These are phyloP conservation scores for Leuciscus idus DNA, from an alignment of 2,113 vertebrate species.

Conservation along the genomic window DNA sequence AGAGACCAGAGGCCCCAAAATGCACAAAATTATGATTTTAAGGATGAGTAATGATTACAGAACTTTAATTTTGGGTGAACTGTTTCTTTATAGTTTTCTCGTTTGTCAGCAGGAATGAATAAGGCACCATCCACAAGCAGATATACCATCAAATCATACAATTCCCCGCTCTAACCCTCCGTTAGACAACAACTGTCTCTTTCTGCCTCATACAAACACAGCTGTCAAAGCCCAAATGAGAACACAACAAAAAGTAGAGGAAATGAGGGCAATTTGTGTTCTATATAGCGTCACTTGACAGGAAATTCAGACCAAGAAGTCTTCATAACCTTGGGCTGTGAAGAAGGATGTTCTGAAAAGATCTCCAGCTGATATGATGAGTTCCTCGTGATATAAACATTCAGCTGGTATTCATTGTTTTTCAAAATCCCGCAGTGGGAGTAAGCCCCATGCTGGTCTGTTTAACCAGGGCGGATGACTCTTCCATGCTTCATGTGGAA, in stretches of 20 bases:
- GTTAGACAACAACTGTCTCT: not conserved
- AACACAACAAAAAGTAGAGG: not conserved
- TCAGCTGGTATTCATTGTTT: slow-evolving; percentile 9
- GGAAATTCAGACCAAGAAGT: slow-evolving; percentile 1
- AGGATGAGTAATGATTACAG: not conserved
- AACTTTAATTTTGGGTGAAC: not conserved
- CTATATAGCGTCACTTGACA: not conserved
- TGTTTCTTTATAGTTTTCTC: not conserved
- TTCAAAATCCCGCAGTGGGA: not conserved
- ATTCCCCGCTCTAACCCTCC: slow-evolving; percentile 13
- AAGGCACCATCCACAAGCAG: not conserved
- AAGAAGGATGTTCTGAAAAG: slow-evolving; percentile 23
- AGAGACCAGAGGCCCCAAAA: not conserved
- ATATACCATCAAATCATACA: not conserved
- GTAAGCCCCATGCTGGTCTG: slow-evolving; percentile 17
- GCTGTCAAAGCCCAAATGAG: slow-evolving; percentile 27
- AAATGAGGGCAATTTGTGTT: slow-evolving; percentile 28
- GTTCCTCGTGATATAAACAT: slow-evolving; percentile 2
- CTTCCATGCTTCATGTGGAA: not conserved
- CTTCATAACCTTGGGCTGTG: not conserved
- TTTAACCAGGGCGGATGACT: slow-evolving; percentile 12
- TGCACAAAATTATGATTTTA: not conserved
- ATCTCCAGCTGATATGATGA: not conserved
- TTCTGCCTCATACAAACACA: slow-evolving; percentile 26
- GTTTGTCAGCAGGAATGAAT: not conserved